These are phyloP conservation scores for Omphaloscelis lunosa DNA, from an alignment of 2,888 invertebrate genomes.

Conservation along the genomic window DNA sequence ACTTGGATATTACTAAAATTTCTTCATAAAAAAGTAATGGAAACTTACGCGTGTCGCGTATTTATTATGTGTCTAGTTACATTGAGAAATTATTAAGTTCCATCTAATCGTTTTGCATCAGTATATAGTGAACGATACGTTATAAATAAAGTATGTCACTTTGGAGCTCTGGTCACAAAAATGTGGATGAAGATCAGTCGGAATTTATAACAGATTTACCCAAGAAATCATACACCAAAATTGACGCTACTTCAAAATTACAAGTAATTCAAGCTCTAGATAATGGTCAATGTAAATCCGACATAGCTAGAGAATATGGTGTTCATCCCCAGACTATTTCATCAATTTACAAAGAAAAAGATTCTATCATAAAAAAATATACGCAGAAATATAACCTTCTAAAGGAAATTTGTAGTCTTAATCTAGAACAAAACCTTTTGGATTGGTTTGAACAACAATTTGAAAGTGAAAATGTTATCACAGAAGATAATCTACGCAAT, in stretches of 20 bases:
- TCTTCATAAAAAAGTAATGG: not conserved
- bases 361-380: constrained; percentile 69
- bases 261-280: constrained; percentile 74
- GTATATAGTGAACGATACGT: constrained; percentile 12
- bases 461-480: constrained; percentile 64
- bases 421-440: constrained; percentile 70
- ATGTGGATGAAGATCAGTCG: constrained; percentile 66
- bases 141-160: constrained; percentile 60
- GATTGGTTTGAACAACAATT: constrained; percentile 71
- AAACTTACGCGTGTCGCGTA: constrained; percentile 4
- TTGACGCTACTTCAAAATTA: constrained; percentile 70
- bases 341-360: constrained; percentile 72
- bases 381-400: constrained; percentile 67
- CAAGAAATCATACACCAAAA: constrained; percentile 64
- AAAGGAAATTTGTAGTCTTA: constrained; percentile 64
- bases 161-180: constrained; percentile 62
- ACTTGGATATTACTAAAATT: not conserved
- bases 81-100: constrained; percentile 3
- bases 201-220: constrained; percentile 59
- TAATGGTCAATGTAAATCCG: constrained; percentile 72
- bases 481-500: constrained; percentile 63
- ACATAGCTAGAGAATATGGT: constrained; percentile 72
- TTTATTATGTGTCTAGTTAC: not conserved
- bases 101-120: not conserved
- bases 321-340: constrained; percentile 70